Evolutionary conservation across 2,797 vertebrate species (phyloP), one percentile per base, ranked within the genome.

Genomic region (Cirrhinus mrigala): DNA sequence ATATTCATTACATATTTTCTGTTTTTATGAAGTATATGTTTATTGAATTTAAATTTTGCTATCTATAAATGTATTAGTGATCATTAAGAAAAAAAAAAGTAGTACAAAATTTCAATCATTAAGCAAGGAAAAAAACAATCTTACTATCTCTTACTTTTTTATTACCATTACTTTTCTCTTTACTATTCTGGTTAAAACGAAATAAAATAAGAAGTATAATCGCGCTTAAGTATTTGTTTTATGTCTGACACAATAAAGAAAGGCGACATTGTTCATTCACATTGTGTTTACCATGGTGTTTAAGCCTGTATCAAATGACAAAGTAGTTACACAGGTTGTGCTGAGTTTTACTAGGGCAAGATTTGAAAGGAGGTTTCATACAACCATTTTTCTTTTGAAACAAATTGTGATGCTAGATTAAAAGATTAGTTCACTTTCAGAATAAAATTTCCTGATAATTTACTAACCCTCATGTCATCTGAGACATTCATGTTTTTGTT

Each of bases 221-320:
- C 44, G 37, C 44, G 20, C 68, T 11, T n/a, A 44, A 70, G 16
- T 50, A 29, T 18, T 74, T 48, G 14, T 46, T 73, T 73, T 50
- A 27, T 50, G 70, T 80, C 15, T 50, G 18, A 68, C 64, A 50
- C 48, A 66, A 48, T 29, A 80, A 80, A 54, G 20, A n/a, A 50
- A 80, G 29, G 18, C 3, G 18, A 78, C 4, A 76, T 22, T 56
- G 29, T 56, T 3, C 3, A 27, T 64, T 3, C 27, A 20, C 6
- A 29, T 27, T 40, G 79, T 81, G 50, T 81, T 24, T 71, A 27
- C 27, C 69, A n/a, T 33, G 2, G 12, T 58, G 52, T 73, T 60
- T 46, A 71, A 48, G 56, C 69, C 24, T 50, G 24, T 48, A 74
- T 73, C 81, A 48, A 62, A 73, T 82, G 18, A 82, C 81, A 8